phyloP scores from a whole-genome alignment of 2,888 invertebrate genomes.

The Torymus texanus region DNA sequence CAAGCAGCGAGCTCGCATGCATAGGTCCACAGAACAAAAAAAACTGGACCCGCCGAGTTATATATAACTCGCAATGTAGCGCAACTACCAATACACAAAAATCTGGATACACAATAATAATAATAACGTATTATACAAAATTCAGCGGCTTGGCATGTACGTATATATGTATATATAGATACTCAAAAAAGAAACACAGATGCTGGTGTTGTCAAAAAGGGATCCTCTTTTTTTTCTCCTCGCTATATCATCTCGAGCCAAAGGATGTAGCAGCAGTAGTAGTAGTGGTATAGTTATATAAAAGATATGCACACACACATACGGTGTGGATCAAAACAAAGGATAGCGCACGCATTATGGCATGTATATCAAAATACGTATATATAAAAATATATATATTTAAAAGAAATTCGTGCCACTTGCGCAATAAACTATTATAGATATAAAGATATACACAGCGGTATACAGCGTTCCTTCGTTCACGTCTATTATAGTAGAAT shows the following conservation, averaged over 20 bases:
- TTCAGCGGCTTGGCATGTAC: too few relatives aligned
- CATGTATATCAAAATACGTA: neutral
- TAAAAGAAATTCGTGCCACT: conserved; percentile 14
- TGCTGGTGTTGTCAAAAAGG: too few relatives aligned
- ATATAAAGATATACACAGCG: too few relatives aligned
- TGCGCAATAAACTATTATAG: neutral
- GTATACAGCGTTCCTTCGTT: conserved; percentile 3
- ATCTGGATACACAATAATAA: too few relatives aligned
- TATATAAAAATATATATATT: conserved; percentile 14
- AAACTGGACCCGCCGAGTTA: conserved; percentile 4
- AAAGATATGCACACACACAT: neutral
- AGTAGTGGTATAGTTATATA: neutral
- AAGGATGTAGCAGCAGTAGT: too few relatives aligned
- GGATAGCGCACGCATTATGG: neutral
- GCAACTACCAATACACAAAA: too few relatives aligned
- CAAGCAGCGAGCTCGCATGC: too few relatives aligned
- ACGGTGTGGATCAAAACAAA: neutral
- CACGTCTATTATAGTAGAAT: neutral
- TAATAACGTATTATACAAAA: too few relatives aligned
- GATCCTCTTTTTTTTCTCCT: neutral
- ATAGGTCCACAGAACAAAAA: neutral
- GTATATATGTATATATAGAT: too few relatives aligned
- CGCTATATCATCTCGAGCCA: neutral
- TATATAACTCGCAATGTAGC: neutral
- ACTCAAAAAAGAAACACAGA: too few relatives aligned